Evolutionary conservation across 1,140 invertebrate genomes (phyloP), one percentile per base, ranked within the genome.

Genomic region (Neodiprion virginianus): DNA sequence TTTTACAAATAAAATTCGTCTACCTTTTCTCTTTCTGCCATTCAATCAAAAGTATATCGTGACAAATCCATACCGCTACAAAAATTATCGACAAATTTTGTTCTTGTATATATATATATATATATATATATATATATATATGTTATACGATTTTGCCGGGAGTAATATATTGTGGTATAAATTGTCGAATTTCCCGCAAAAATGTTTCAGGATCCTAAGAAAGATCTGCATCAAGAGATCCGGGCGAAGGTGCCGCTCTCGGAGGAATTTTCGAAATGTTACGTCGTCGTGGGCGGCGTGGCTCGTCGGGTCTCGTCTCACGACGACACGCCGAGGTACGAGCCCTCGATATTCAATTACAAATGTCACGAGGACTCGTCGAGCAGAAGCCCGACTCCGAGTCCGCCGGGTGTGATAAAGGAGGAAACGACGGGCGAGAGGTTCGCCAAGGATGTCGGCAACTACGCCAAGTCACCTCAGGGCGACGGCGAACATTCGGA

Each of bases 401-500:
- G 85, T 78, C 83, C 85, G 0, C 80, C 84, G 48, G 82, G 79
- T 5, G n/a, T 61, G 11, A 80, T 85, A 50, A 88, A 86, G 61
- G 84, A 87, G 74, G 85, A 88, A 28, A 75, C 79, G 14, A 65
- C 82, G 0, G 61, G 72, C n/a, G 82, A 85, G 69, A 76, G 68
- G 40, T 84, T 83, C 69, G 76, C 61, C 61, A 85, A 85, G 68
- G 85, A 87, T 71, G 74, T 65, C 77, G 75, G 67, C 61, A 78
- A 83, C 53, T 85, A 84, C 75, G 69, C 76, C 0, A 85, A 85
- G 73, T 85, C 86, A 0, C 83, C 81, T 2, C 83, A 87, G 50
- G 86, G 84, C 40, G 84, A 87, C 17, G 86, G 83, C 10, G 86
- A 92, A 69, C 92, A 94, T 74, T 95, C 94, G 74, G 95, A 96